Conservation (phyloP, 2,888 invertebrate species). For the Gymnocheta viridis region DNA sequence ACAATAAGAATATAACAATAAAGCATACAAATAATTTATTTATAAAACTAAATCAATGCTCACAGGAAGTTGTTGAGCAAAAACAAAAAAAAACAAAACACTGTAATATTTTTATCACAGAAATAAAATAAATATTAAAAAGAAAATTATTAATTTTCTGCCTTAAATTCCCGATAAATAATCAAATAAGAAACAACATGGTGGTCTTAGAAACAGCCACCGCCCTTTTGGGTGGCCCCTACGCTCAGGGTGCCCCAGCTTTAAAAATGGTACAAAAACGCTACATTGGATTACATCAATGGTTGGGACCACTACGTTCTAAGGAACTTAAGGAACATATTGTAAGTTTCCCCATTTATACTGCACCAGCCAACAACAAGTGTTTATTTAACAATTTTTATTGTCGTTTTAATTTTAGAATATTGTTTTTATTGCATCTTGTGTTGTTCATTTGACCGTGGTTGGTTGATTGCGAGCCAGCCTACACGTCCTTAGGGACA, state of each 20-base stretch:
- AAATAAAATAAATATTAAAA: slow-evolving; percentile 3
- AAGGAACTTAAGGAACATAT: slow-evolving; percentile 92
- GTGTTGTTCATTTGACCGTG: not conserved
- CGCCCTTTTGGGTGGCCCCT: slow-evolving; percentile 89
- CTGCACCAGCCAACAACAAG: not conserved
- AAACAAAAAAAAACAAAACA: not conserved
- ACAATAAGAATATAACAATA: not conserved
- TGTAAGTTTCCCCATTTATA: slow-evolving; percentile 83
- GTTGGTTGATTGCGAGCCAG: not conserved
- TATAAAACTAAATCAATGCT: slow-evolving; percentile 14
- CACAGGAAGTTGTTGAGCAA: slow-evolving; percentile 42
- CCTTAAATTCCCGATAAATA: slow-evolving; percentile 15
- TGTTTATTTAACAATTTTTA: slow-evolving; percentile 1
- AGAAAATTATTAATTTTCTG: slow-evolving; percentile 10
- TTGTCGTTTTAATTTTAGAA: not conserved
- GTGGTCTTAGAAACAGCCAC: slow-evolving; percentile 90
- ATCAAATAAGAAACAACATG: slow-evolving; percentile 82
- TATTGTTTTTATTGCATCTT: not conserved
- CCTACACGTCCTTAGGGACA: not conserved
- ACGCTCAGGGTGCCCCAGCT: slow-evolving; percentile 91
- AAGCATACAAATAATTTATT: slow-evolving; percentile 16
- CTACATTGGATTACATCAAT: slow-evolving; percentile 94
- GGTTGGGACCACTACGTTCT: slow-evolving; percentile 91
- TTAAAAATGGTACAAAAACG: slow-evolving; percentile 95
- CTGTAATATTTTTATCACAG: slow-evolving; percentile 25